Evolutionary conservation across 64 coral and sea anemone genomes (phyloP).

Genomic region (Cladopsammia gracilis): DNA sequence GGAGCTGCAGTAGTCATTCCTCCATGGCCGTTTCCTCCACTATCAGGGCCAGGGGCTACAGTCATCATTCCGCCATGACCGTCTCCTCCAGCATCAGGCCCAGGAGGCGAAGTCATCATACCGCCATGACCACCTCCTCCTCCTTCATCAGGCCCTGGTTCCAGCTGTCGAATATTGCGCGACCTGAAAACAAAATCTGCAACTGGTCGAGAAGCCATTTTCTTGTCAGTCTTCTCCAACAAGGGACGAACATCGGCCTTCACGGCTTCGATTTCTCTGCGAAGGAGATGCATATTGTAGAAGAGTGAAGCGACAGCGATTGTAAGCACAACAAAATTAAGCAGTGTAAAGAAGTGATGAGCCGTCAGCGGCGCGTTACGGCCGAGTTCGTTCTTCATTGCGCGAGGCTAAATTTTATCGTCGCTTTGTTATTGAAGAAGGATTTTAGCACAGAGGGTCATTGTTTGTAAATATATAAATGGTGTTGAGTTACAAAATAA

Average conservation of each 20-base stretch:
- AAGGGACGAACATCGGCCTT: slow-evolving; percentile 12
- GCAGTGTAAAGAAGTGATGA: background rate
- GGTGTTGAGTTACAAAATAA: slow-evolving; percentile 44
- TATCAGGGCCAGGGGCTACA: background rate
- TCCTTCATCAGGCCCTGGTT: background rate
- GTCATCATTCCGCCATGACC: background rate
- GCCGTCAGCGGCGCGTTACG: background rate
- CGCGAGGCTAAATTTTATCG: background rate
- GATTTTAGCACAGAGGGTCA: background rate
- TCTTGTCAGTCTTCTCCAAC: background rate
- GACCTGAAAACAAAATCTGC: background rate
- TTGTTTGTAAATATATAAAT: background rate
- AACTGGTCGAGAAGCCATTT: background rate
- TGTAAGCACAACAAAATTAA: slow-evolving; percentile 7
- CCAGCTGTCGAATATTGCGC: slow-evolving; percentile 18
- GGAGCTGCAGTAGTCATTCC: background rate
- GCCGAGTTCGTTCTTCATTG: slow-evolving; percentile 2
- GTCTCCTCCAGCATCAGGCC: background rate
- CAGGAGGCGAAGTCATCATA: background rate
- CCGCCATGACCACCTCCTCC: background rate
- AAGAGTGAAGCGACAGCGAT: background rate
- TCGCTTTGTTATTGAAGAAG: background rate
- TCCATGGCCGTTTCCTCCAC: background rate
- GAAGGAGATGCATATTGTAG: background rate
- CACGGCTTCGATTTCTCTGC: slow-evolving; percentile 1